Percentiles rank a stretch among this genome's conserved stretches.
These are phyloP conservation scores for Biston stratarius DNA, from an alignment of 2,888 invertebrate genomes.

Conservation along the genomic window DNA sequence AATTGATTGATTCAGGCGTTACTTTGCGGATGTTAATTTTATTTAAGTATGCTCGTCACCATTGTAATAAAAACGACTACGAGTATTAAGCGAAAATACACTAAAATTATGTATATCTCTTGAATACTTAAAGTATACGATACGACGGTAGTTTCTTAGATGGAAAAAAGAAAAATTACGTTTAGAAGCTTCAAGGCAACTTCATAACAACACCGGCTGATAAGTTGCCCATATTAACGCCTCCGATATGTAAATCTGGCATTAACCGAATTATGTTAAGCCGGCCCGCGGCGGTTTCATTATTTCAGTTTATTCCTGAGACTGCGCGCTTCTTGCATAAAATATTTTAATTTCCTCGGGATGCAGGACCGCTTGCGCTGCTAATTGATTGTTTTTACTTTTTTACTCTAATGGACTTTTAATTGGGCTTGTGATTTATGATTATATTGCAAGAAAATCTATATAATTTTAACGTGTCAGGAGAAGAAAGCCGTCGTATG, in stretches of 20 bases:
- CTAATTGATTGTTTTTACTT: constrained; percentile 49
- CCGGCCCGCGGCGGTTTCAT: constrained; percentile 62
- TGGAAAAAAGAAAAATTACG: too few relatives aligned
- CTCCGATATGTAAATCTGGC: constrained; percentile 56
- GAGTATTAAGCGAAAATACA: too few relatives aligned
- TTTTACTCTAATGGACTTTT: constrained; percentile 32
- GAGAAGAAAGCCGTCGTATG: too few relatives aligned
- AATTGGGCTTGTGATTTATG: constrained; percentile 16
- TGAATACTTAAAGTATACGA: too few relatives aligned
- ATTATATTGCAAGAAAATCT: background rate
- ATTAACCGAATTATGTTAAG: constrained; percentile 65
- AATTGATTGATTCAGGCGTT: too few relatives aligned
- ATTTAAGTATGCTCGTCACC: too few relatives aligned
- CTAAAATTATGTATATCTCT: too few relatives aligned
- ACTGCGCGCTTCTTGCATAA: constrained; percentile 55
- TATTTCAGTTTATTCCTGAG: constrained; percentile 50
- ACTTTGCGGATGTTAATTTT: too few relatives aligned
- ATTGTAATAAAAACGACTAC: too few relatives aligned
- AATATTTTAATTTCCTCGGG: constrained; percentile 66
- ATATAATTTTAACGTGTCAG: too few relatives aligned
- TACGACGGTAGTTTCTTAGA: too few relatives aligned
- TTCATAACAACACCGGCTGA: constrained; percentile 45
- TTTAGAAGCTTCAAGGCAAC: constrained; percentile 11
- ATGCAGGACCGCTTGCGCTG: constrained; percentile 53
- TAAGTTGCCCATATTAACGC: constrained; percentile 54